Evolutionary conservation across 1,140 invertebrate genomes (phyloP), one percentile per base, ranked within the genome.

Genomic region (Drosophila kikkawai): DNA sequence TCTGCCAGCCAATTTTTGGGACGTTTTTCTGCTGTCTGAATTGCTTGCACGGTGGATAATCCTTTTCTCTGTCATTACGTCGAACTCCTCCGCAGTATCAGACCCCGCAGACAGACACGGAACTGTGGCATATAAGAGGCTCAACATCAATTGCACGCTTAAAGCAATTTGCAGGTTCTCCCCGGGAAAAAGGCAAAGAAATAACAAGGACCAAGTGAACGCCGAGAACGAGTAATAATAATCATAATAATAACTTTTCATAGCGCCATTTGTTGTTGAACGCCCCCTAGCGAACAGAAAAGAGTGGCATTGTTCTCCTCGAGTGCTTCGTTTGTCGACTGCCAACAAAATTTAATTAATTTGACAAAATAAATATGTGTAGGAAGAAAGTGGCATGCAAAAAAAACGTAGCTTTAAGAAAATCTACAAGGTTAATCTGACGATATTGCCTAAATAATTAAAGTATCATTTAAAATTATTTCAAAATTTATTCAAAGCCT

Each of bases 201-300:
- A 60, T 44, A 68, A 59, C 48, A 41, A 45, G 57, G 47, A 36
- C 64, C 55, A 80, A 32, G 45, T 48, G 36, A 48, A 45, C 26
- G 48, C 11, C 64, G 51, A 42, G 56, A 76, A 87, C 37, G 80
- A 69, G 64, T 55, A 37, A 55, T 55, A 55, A 55, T 55, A 55
- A 55, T 55, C 37, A 88, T 87, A 80, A 88, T 80, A 80, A 88
- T 83, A 88, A 88, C 61, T 80, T 87, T 88, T 84, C 83, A 87
- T 87, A 65, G 84, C 76, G 36, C 48, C 59, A 7, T 57, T 82
- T 73, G 67, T 59, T 67, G 67, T 83, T 84, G 83, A 78, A 66
- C 73, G 77, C 41, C 58, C 42, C 45, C 53, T 34, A 53, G 50
- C 41, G 60, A 19, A 48, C 39, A 34, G 50, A 29, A 42, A 22